These are phyloP conservation scores for Mycteria americana DNA, from an alignment of 2,797 vertebrate genomes.

Conservation along the genomic window DNA sequence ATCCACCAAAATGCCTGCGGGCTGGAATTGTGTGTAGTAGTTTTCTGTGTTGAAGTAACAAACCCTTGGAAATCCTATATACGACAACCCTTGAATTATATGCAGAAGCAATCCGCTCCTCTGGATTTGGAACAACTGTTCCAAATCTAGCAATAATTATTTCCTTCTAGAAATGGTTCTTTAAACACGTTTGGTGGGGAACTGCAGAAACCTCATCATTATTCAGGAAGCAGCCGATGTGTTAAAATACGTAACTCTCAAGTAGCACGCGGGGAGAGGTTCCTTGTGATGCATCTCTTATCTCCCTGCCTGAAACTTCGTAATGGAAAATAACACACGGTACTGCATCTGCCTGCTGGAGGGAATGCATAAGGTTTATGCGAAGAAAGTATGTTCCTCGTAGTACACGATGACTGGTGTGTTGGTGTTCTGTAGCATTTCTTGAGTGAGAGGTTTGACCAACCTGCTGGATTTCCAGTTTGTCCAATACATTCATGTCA, in stretches of 20 bases:
- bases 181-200: background rate
- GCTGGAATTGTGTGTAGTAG: background rate
- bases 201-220: background rate
- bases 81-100: background rate
- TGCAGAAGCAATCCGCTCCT: background rate
- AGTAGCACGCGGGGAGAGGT: background rate
- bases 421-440: background rate
- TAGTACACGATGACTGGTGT: fast-evolving
- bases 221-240: background rate
- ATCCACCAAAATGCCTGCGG: background rate
- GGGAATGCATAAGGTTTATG: background rate
- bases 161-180: background rate
- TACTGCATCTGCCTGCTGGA: background rate
- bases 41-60: background rate
- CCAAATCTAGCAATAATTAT: background rate
- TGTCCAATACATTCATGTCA: background rate
- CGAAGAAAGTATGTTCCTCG: background rate
- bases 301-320: background rate
- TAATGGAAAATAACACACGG: background rate
- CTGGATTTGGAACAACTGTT: background rate
- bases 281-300: background rate
- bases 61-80: background rate
- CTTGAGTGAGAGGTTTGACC: background rate
- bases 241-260: background rate
- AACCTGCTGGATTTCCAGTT: background rate